These are phyloP conservation scores for Leptopilina syphax DNA, from an alignment of 2,888 invertebrate genomes.

Conservation along the genomic window DNA sequence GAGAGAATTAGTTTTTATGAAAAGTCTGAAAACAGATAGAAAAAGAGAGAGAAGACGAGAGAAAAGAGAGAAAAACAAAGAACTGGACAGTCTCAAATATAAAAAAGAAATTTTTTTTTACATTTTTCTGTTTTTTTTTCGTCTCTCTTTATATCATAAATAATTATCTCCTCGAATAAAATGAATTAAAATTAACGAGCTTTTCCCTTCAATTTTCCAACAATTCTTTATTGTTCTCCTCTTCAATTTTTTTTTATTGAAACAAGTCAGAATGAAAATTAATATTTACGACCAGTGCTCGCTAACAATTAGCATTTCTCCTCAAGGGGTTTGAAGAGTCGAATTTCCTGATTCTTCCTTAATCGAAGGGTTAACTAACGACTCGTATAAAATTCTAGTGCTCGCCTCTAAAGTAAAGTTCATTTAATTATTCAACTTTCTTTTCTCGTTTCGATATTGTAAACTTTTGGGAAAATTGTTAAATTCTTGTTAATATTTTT, in stretches of 20 bases:
- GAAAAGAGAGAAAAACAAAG: not conserved
- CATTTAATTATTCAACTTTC: not conserved
- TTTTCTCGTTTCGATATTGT: not conserved
- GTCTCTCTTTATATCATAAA: not conserved
- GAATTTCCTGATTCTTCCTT: constrained; percentile 23
- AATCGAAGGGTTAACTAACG: constrained; percentile 33
- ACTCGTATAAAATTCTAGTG: constrained; percentile 23
- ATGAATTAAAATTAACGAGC: constrained; percentile 10
- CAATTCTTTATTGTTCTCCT: not conserved
- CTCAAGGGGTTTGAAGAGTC: constrained; percentile 7
- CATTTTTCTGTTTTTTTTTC: not conserved
- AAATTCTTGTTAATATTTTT: too few relatives aligned
- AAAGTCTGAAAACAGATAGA: constrained; percentile 21
- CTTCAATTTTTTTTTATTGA: not conserved
- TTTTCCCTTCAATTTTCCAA: not conserved
- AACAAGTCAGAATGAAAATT: constrained; percentile 16
- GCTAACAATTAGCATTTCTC: constrained; percentile 8
- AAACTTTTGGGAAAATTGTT: too few relatives aligned
- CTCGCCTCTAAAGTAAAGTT: not conserved
- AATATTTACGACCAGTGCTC: constrained; percentile 26
- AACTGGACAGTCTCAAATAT: not conserved
- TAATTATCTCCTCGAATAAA: constrained; percentile 1
- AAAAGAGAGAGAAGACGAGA: too few relatives aligned
- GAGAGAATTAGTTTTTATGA: constrained; percentile 59
- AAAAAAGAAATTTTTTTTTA: too few relatives aligned